phyloP scores from a whole-genome alignment of 2,113 vertebrate species.

The Diadophis punctatus region DNA sequence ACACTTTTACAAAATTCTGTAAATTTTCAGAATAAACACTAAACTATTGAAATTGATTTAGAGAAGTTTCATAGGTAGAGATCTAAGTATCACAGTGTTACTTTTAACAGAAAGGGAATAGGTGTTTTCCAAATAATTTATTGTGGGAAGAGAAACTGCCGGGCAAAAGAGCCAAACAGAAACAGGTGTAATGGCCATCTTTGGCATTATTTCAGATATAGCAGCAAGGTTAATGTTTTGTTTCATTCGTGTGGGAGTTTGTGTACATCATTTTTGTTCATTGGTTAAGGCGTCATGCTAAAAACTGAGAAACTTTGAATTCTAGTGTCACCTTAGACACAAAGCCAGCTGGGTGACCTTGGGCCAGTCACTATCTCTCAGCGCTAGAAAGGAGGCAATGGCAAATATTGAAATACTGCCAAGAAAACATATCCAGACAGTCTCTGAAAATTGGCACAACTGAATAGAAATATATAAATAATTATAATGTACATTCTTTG shows the following conservation, averaged over 20 bases:
- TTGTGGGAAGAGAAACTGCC: neutral
- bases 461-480: neutral
- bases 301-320: neutral
- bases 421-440: neutral
- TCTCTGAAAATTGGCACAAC: neutral
- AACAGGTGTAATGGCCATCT: neutral
- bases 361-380: neutral
- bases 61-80: neutral
- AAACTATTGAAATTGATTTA: neutral
- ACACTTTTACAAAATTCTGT: neutral
- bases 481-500: slow-evolving; percentile 31
- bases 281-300: neutral
- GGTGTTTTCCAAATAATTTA: neutral
- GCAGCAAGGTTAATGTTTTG: neutral
- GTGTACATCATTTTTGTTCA: neutral
- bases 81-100: neutral
- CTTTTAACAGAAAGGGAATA: neutral
- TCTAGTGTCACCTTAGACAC: neutral
- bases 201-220: neutral
- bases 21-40: neutral
- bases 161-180: neutral
- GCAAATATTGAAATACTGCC: neutral
- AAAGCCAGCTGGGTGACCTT: neutral
- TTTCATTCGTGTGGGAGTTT: neutral
- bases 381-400: neutral